Conservation (phyloP, 2,797 vertebrate species). For the Pseudopleuronectes americanus region DNA sequence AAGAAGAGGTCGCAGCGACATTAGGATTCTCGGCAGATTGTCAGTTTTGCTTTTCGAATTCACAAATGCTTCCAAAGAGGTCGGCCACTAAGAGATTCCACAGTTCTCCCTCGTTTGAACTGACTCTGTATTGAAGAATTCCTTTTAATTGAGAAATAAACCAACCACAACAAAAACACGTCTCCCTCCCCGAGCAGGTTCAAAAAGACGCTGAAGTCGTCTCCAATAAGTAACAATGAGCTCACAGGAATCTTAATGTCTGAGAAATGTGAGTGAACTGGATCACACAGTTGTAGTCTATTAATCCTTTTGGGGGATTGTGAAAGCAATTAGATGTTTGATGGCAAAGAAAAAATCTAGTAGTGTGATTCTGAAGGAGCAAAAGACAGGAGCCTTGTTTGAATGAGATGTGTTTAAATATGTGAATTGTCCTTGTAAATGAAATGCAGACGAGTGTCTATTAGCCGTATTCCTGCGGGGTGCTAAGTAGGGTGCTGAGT, state of each 20-base stretch:
- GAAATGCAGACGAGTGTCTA: constrained; percentile 25
- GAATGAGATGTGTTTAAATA: too few relatives aligned
- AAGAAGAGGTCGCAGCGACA: constrained; percentile 12
- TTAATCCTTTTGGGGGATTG: constrained; percentile 7
- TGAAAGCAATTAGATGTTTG: constrained; percentile 9
- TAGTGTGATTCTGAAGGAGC: constrained; percentile 9
- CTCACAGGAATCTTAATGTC: constrained; percentile 19
- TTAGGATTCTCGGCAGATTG: constrained; percentile 8
- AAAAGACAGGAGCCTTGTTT: background rate
- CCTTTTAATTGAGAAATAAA: constrained; percentile 2
- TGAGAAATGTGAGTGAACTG: constrained; percentile 2
- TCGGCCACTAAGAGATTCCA: constrained; percentile 6
- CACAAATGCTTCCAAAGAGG: constrained; percentile 2
- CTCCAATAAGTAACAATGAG: constrained; percentile 8
- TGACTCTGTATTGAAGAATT: constrained; percentile 20
- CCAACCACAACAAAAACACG: constrained; percentile 7
- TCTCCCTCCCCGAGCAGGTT: constrained; percentile 29
- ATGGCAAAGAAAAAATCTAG: background rate
- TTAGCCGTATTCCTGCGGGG: constrained; percentile 1
- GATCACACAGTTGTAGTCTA: constrained; percentile 18
- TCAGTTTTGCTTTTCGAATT: constrained; percentile 5
- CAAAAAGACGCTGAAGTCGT: constrained; percentile 33
- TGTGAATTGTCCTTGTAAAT: constrained; percentile 12
- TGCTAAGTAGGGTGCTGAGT: constrained; percentile 49
- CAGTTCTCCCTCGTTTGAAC: constrained; percentile 2